phyloP scores from a whole-genome alignment of 64 coral and sea anemone genomes.

The Montipora capricornis region DNA sequence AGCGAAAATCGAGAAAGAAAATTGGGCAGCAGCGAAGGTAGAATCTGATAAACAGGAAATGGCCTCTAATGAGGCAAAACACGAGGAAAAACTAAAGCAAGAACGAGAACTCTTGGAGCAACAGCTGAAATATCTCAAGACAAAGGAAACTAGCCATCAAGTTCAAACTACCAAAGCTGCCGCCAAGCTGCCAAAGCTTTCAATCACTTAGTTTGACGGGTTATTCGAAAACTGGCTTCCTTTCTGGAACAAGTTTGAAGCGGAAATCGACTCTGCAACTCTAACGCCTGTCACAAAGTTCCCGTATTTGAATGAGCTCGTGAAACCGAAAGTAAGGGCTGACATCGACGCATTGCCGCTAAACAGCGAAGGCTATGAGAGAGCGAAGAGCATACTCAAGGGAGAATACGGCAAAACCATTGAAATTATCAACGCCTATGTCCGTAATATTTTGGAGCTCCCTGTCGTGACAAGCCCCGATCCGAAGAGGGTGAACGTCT shows the following conservation, averaged over 20 bases:
- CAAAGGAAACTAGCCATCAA: conserved; percentile 3
- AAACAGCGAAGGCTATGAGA: too few relatives aligned
- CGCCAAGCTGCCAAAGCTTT: not conserved
- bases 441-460: too few relatives aligned
- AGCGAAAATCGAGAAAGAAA: too few relatives aligned
- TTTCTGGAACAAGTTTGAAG: conserved; percentile 5
- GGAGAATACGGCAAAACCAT: too few relatives aligned
- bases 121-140: conserved; percentile 5
- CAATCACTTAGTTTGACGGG: conserved; percentile 16
- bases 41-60: not conserved
- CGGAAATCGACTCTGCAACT: conserved; percentile 17
- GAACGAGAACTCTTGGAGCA: not conserved
- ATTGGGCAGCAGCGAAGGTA: not conserved
- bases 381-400: too few relatives aligned
- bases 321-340: not conserved
- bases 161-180: not conserved
- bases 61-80: not conserved
- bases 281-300: not conserved
- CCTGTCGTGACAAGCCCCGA: too few relatives aligned
- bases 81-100: not conserved
- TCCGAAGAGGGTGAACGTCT: too few relatives aligned
- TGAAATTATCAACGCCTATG: too few relatives aligned
- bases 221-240: conserved; percentile 11
- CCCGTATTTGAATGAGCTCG: conserved; percentile 9
- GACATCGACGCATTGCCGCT: too few relatives aligned